phyloP scores from a whole-genome alignment of 2,888 invertebrate species.

The Stegana nigrithorax region DNA sequence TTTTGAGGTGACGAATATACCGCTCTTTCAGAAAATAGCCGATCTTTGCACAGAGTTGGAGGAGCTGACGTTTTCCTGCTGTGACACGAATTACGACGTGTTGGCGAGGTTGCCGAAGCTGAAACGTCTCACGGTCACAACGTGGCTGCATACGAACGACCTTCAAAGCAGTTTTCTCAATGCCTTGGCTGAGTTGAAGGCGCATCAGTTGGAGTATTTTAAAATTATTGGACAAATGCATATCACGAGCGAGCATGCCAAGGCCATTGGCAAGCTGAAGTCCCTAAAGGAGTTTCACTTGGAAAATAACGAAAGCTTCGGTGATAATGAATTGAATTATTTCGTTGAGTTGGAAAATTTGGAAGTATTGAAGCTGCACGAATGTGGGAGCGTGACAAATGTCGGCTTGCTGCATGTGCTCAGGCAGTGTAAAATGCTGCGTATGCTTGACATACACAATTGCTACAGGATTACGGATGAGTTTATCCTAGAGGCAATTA shows the following conservation, averaged over 20 bases:
- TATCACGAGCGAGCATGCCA: constrained; percentile 42
- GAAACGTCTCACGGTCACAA: constrained; percentile 43
- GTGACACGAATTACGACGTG: constrained; percentile 47
- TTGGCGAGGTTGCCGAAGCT: constrained; percentile 43
- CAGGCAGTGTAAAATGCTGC: constrained; percentile 35
- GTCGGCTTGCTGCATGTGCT: constrained; percentile 38
- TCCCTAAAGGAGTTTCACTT: constrained; percentile 37
- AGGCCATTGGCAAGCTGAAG: constrained; percentile 39
- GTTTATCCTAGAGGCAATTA: constrained; percentile 41
- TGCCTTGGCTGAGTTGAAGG: constrained; percentile 33
- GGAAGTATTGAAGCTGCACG: constrained; percentile 26
- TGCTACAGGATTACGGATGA: constrained; percentile 42
- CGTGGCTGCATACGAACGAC: constrained; percentile 47
- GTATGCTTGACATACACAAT: constrained; percentile 32
- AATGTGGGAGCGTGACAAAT: constrained; percentile 40
- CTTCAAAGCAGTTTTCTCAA: constrained; percentile 42
- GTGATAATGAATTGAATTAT: constrained; percentile 44
- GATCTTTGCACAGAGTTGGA: constrained; percentile 40
- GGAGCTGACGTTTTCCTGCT: constrained; percentile 46
- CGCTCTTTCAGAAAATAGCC: constrained; percentile 46
- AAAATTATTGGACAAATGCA: constrained; percentile 45
- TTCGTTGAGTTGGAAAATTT: constrained; percentile 39
- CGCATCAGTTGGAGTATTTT: constrained; percentile 36
- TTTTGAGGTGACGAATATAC: constrained; percentile 47
- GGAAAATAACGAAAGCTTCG: constrained; percentile 41